Evolutionary conservation across 2,888 invertebrate species (phyloP), one percentile per base, ranked within the genome.

Genomic region (Pegoplata infirma): DNA sequence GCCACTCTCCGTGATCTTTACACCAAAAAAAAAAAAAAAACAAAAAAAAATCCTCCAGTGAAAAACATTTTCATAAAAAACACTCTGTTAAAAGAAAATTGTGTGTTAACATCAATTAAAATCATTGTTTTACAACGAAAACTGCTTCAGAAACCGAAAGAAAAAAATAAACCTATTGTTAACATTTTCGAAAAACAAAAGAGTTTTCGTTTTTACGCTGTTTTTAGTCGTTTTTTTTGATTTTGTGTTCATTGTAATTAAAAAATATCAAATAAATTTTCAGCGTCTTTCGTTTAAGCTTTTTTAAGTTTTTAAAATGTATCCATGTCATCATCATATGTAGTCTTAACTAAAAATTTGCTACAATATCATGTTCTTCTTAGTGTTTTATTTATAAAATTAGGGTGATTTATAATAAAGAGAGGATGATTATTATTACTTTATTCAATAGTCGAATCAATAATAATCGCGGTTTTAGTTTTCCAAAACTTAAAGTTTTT

Each of bases 61-160:
- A 59, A 23, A 44, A n/a, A 14, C 3, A 14, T 23, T 51, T 14
- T 23, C 14, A 14, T 23, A 23, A n/a, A n/a, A 14, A 23, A 51
- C 19, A 51, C n/a, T 12, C 14, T 51, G 21, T 44, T 21, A 21
- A 23, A 21, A 21, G 23, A 7, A 59, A 59, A 67, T 67, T 77
- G 72, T 71, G 66, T 73, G 61, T 51, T 46, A 51, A 72, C 77
- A 77, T 73, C 72, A 77, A 77, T 77, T 77, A 77, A 73, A 68
- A 51, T 36, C 67, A 28, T 46, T 63, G 51, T 51, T 63, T 76
- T 25, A 72, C 76, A 61, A 63, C 10, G 36, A 61, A 44, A 32
- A n/a, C 46, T 40, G 36, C 36, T 40, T 25, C n/a, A n/a, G n/a
- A n/a, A n/a, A n/a, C n/a, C 32, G 32, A 32, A 36, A 36, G n/a